phyloP scores from a whole-genome alignment of 2,113 vertebrate species.

The Stigmatopora nigra region DNA sequence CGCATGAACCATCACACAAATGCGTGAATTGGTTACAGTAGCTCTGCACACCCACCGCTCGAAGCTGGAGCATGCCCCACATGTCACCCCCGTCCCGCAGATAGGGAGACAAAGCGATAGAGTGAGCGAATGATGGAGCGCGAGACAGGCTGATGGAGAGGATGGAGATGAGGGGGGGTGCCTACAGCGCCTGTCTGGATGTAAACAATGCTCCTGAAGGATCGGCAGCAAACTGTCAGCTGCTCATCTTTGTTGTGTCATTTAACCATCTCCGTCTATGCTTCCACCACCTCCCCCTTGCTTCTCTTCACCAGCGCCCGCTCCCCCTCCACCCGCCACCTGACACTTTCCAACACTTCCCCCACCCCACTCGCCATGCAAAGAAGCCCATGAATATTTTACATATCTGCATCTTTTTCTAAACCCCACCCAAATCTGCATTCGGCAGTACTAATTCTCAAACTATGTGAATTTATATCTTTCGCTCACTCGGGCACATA shows the following conservation, averaged over 20 bases:
- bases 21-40: conserved; percentile 42
- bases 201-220: conserved; percentile 89
- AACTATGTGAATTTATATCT: conserved; percentile 98
- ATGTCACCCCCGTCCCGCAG: conserved; percentile 64
- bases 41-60: conserved; percentile 26
- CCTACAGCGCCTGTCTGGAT: conserved; percentile 83
- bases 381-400: conserved; percentile 96
- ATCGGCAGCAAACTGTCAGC: conserved; percentile 95
- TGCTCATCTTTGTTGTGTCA: conserved; percentile 99
- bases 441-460: conserved; percentile 98
- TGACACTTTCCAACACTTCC: conserved; percentile 56
- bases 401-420: conserved; percentile 87
- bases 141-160: conserved; percentile 58
- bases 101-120: conserved; percentile 63
- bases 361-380: conserved; percentile 71
- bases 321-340: conserved; percentile 67
- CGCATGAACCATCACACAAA: conserved; percentile 23
- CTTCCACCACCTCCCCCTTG: conserved; percentile 38
- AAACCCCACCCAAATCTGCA: conserved; percentile 61
- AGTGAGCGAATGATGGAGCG: conserved; percentile 60
- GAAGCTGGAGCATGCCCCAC: conserved; percentile 51
- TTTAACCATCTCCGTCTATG: conserved; percentile 80
- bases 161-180: conserved; percentile 68
- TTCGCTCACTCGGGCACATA: conserved; percentile 17
- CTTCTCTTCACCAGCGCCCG: conserved; percentile 65